Conservation (phyloP, 2,888 invertebrate species). For the Seladonia tumulorum region DNA sequence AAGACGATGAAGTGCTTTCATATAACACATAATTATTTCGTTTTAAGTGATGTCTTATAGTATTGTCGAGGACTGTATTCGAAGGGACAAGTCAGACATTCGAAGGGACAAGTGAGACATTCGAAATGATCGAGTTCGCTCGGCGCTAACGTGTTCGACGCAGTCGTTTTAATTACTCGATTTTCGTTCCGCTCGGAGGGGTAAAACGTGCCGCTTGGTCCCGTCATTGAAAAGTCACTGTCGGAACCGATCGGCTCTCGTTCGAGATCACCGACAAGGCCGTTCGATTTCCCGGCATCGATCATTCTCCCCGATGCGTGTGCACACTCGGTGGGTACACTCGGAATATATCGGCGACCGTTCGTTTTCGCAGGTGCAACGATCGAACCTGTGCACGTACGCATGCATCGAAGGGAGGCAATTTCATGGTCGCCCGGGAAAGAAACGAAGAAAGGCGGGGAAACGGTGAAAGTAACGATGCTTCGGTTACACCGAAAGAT, state of each 20-base stretch:
- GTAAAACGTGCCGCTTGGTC: not conserved
- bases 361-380: constrained; percentile 60
- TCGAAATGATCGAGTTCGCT: not conserved
- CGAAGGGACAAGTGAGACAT: not conserved
- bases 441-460: constrained; percentile 60
- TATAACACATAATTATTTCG: too few relatives aligned
- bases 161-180: not conserved
- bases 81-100: too few relatives aligned
- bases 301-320: constrained; percentile 36
- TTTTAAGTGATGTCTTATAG: too few relatives aligned
- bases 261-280: constrained; percentile 34
- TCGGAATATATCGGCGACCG: constrained; percentile 9
- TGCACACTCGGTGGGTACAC: not conserved
- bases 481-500: constrained; percentile 76
- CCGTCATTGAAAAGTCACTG: constrained; percentile 28
- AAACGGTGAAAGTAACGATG: constrained; percentile 73
- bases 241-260: constrained; percentile 33
- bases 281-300: constrained; percentile 43
- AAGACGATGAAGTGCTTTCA: too few relatives aligned
- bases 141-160: not conserved
- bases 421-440: constrained; percentile 29
- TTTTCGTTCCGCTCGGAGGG: not conserved
- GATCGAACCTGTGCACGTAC: not conserved
- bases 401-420: not conserved
- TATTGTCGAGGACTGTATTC: too few relatives aligned